These are phyloP conservation scores for Thelaira solivaga DNA, from an alignment of 2,888 invertebrate species.

Conservation along the genomic window DNA sequence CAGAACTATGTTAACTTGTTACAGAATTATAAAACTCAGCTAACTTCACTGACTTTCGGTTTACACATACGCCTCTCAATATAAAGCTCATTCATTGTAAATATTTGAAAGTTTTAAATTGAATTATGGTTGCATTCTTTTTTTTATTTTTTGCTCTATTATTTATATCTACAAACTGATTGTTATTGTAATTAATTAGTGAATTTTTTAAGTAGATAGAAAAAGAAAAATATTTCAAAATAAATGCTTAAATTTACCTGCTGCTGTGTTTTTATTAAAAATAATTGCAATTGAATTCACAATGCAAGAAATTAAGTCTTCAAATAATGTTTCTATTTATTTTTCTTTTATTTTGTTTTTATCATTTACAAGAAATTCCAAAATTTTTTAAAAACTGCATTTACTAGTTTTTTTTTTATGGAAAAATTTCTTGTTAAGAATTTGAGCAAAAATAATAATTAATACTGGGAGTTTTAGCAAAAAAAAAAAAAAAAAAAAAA, in stretches of 20 bases:
- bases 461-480: not conserved
- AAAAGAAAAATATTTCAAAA: not conserved
- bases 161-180: too few species aligned
- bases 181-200: too few species aligned
- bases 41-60: too few species aligned
- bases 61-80: too few species aligned
- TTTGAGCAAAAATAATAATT: slow-evolving; percentile 28
- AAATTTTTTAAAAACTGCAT: slow-evolving; percentile 16
- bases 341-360: not conserved
- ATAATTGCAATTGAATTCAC: not conserved
- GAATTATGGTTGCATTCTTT: too few species aligned
- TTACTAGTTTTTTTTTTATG: slow-evolving; percentile 18
- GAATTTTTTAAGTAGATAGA: too few species aligned
- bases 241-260: slow-evolving; percentile 5
- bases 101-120: too few species aligned
- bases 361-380: slow-evolving; percentile 14
- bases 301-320: not conserved
- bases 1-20: too few species aligned
- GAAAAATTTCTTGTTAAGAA: slow-evolving; percentile 32
- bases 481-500: not conserved
- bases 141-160: too few species aligned
- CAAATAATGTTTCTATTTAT: slow-evolving; percentile 1
- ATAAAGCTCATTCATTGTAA: too few species aligned
- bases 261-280: slow-evolving; percentile 1
- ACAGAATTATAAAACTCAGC: too few species aligned